Evolutionary conservation across 2,113 vertebrate species (phyloP), one percentile per base, ranked within the genome.

Genomic region (Mormoops blainvillei): DNA sequence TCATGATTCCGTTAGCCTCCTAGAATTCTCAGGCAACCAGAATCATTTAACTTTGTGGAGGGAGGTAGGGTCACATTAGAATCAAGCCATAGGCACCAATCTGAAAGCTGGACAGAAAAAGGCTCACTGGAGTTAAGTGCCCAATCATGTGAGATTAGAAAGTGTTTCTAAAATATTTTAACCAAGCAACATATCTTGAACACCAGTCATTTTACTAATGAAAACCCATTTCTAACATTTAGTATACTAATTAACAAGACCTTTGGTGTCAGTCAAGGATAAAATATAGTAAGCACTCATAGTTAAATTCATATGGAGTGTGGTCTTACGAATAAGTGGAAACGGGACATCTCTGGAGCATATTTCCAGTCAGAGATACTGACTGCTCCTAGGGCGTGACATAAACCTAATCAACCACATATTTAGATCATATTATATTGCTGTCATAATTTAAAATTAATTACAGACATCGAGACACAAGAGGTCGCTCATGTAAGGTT

Each of bases 351-450:
- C 50, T 89, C 70, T 61, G 38, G 70, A 95, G 36, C 18, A 45
- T 22, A 84, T 65, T 83, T 20, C 38, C 92, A 89, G 36, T 77
- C 28, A 78, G 61, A 91, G 63, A 95, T 52, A 50, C 52, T 77
- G 22, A n/a, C 76, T 63, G 36, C 28, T 52, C 70, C 14, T 28
- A 76, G 74, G 26, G 28, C 33, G 2, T 54, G 83, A 41, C 71
- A 91, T 84, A 68, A 96, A 93, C 74, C 18, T 91, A 56, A 96
- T 50, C 58, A 77, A 48, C 61, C 65, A 70, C 41, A 26, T 87
- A 68, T 70, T 81, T 88, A 71, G 67, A 76, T 77, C 41, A 56
- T 70, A 36, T 10, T 43, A 15, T 76, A 24, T 92, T 61, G 24
- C 58, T 90, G 41, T 11, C 28, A 54, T 50, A 28, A 52, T 82